Evolutionary conservation across 2,888 invertebrate species (phyloP).

Genomic region (Allacma fusca): DNA sequence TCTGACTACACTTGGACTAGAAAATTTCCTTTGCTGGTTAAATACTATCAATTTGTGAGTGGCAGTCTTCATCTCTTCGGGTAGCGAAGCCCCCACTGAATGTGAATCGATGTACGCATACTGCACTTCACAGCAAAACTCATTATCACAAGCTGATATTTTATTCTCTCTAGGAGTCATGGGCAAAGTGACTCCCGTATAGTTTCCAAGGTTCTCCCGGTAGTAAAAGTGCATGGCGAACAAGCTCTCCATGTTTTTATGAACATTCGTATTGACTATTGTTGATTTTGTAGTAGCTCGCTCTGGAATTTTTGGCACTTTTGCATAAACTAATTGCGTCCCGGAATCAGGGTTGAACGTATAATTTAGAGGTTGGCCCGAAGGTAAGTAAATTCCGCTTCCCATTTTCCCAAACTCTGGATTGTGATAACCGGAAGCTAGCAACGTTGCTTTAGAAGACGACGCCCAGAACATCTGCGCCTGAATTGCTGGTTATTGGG

Average conservation of each 20-base stretch:
- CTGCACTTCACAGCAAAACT: constrained; percentile 58
- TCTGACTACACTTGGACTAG: constrained; percentile 23
- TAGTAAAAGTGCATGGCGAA: constrained; percentile 24
- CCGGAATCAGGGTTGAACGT: constrained; percentile 61
- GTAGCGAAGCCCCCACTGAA: not conserved
- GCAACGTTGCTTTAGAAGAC: constrained; percentile 73
- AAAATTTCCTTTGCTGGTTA: constrained; percentile 28
- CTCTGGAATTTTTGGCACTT: constrained; percentile 55
- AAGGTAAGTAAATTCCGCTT: constrained; percentile 77
- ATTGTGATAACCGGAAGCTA: constrained; percentile 76
- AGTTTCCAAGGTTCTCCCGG: constrained; percentile 61
- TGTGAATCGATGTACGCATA: constrained; percentile 41
- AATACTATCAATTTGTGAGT: constrained; percentile 31
- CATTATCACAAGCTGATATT: constrained; percentile 51
- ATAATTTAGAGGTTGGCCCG: constrained; percentile 64
- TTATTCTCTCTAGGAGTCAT: constrained; percentile 15
- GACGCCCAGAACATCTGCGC: constrained; percentile 77
- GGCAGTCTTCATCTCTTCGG: not conserved
- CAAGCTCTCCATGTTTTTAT: not conserved
- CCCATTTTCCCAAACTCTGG: constrained; percentile 73
- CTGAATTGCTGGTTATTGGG: constrained; percentile 73
- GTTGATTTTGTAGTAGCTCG: too few relatives aligned
- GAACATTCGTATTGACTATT: too few relatives aligned
- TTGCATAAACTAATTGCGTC: constrained; percentile 59
- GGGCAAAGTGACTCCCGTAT: constrained; percentile 50